Percentiles rank a stretch among this genome's conserved stretches.
Evolutionary conservation across 1,140 invertebrate genomes (phyloP).

Genomic region (Muscidifurax raptorellus): DNA sequence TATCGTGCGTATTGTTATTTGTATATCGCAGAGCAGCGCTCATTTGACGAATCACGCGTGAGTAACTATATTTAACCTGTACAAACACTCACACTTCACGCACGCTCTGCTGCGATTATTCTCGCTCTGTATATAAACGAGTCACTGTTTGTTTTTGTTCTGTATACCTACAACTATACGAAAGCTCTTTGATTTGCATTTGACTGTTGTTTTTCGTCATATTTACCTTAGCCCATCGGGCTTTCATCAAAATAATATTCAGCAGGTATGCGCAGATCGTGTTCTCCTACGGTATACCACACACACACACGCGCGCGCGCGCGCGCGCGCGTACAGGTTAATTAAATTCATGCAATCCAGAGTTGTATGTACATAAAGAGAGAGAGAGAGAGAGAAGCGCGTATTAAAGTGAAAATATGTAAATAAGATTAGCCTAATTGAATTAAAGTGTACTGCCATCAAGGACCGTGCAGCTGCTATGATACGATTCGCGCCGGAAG

Average conservation of each 20-base stretch:
- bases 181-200: not conserved
- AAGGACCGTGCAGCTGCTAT: not conserved
- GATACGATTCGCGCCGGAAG: not conserved
- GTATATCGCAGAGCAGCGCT: not conserved
- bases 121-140: too few relatives aligned
- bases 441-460: not conserved
- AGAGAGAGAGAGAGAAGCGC: not conserved
- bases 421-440: constrained; percentile 34
- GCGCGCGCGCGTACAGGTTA: too few relatives aligned
- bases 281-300: too few relatives aligned
- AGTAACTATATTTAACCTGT: not conserved
- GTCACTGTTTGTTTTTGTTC: constrained; percentile 1
- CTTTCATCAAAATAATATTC: too few relatives aligned
- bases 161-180: too few relatives aligned
- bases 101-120: too few relatives aligned
- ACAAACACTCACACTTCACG: too few relatives aligned
- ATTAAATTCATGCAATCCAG: constrained; percentile 15
- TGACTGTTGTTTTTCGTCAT: not conserved
- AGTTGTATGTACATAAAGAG: not conserved
- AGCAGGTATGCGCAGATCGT: too few relatives aligned
- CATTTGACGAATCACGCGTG: not conserved
- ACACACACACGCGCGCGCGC: too few relatives aligned
- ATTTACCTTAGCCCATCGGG: not conserved
- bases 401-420: constrained; percentile 29
- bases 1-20: not conserved